phyloP scores from a whole-genome alignment of 2,888 invertebrate species.

The Physocephala rufipes region DNA sequence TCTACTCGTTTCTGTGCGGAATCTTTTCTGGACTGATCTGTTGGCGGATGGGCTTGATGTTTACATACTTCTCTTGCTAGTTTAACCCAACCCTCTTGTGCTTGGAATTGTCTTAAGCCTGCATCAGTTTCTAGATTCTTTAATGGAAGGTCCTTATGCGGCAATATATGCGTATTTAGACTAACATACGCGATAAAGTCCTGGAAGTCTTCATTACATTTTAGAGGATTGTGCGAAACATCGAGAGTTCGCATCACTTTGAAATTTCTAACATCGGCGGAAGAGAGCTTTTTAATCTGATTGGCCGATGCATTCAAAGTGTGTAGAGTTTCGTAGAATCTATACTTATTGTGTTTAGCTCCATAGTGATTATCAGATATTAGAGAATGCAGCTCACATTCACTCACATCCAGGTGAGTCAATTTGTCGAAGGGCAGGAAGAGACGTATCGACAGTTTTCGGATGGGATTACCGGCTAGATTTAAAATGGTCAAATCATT shows the following conservation, averaged over 20 bases:
- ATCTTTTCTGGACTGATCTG: conserved; percentile 40
- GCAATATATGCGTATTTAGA: conserved; percentile 54
- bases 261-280: conserved; percentile 58
- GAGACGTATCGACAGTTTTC: conserved; percentile 72
- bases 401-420: conserved; percentile 75
- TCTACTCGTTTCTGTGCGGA: conserved; percentile 55
- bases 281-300: conserved; percentile 58
- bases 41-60: conserved; percentile 47
- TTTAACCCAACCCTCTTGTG: conserved; percentile 56
- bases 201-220: conserved; percentile 75
- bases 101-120: conserved; percentile 47
- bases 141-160: conserved; percentile 53
- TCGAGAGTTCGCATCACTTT: conserved; percentile 67
- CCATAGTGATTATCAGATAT: conserved; percentile 70
- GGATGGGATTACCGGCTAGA: conserved; percentile 78
- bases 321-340: conserved; percentile 69
- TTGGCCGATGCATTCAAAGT: conserved; percentile 68
- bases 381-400: conserved; percentile 73
- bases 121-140: conserved; percentile 54
- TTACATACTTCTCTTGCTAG: conserved; percentile 62
- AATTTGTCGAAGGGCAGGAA: conserved; percentile 73
- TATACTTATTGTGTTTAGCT: conserved; percentile 50
- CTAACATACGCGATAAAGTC: conserved; percentile 69
- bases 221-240: conserved; percentile 73
- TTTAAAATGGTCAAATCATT: conserved; percentile 72